Base-by-base conservation (phyloP, 2,113 vertebrate species). In the Eublepharis macularius region DNA sequence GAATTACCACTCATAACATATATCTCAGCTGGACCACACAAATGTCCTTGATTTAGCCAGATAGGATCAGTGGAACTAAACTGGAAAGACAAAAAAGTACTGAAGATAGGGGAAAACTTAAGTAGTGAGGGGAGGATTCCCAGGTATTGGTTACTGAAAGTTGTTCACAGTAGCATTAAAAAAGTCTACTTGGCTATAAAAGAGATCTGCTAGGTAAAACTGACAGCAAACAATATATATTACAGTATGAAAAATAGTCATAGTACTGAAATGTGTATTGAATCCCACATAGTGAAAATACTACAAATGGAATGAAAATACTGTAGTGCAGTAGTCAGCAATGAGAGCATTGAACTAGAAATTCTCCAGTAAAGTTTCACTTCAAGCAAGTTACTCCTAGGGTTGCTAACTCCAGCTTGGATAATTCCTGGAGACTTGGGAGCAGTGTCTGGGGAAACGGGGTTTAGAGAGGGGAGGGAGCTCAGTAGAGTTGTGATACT, bases 61-160 rank as follows among this genome's bases (percentile, higher is more conserved):
- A 83, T 13, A 73, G 66, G 24, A 84, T 80, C 75, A 87, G 89
- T 75, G 80, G 85, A 45, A 16, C 2, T 79, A 54, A 34, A 78
- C 34, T 79, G 45, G 70, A n/a, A 1, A 83, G 68, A 39, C 70
- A 51, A 80, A 74, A n/a, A 68, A 79, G 79, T 66, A 72, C 1
- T 89, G 72, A 45, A 82, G 72, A 76, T 85, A 39, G 41, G 34
- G n/a, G 87, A 82, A 66, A 73, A 84, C 65, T 87, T 79, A 63
- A 90, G 82, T 2, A 90, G 87, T 79, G 85, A 49, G 4, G 74
- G 79, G 7, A 63, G 57, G 85, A 87, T 69, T 82, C 4, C 0
- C 84, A 93, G 86, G 84, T 87, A 87, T 76, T 81, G 72, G 86
- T n/a, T n/a, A n/a, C n/a, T n/a, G n/a, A n/a, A n/a, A n/a, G 85